phyloP scores from a whole-genome alignment of 2,113 vertebrate species.

The Nycticryphes semicollaris region DNA sequence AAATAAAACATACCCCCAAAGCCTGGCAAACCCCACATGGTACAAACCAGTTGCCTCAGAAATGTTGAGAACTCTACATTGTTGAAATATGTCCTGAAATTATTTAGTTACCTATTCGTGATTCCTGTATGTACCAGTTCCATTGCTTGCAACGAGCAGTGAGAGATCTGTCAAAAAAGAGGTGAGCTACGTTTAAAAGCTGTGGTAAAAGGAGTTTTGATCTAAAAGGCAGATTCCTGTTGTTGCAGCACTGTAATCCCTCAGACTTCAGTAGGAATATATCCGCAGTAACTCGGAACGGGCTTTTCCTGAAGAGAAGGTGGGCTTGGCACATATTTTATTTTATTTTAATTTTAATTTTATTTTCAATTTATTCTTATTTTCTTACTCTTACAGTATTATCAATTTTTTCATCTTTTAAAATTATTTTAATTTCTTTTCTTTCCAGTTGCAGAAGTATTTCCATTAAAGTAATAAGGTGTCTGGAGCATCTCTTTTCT shows the following conservation, averaged over 20 bases:
- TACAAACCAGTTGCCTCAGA: not conserved
- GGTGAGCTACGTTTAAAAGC: not conserved
- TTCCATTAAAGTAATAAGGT: no score
- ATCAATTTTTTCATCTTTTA: no score
- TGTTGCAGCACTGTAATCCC: not conserved
- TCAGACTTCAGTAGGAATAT: not conserved
- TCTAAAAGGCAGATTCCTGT: not conserved
- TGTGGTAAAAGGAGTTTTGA: not conserved
- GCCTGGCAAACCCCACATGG: not conserved
- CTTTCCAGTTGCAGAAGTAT: no score
- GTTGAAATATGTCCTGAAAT: fast-evolving
- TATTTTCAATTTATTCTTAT: no score
- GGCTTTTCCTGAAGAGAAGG: not conserved
- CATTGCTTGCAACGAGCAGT: not conserved
- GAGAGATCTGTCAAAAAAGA: not conserved
- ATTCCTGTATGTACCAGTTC: not conserved
- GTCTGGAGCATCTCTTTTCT: no score
- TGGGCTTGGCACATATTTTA: no score
- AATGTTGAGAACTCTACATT: not conserved
- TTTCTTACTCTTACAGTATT: no score
- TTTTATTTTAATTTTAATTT: no score
- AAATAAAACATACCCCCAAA: not conserved
- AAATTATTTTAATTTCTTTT: no score
- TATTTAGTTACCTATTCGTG: not conserved
- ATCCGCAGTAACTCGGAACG: not conserved